These are phyloP conservation scores for fruit fly (Drosophila melanogaster) DNA, from an alignment of 1,140 invertebrate genomes.

Conservation along the genomic window Release_6_plus_ISO1_MT NT_037436.4:9715501-9716000, in stretches of 20 bases:
- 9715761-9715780: neutral
- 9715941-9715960: conserved; percentile 14
- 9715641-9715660: neutral
- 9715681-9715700: neutral
- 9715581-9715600: too few species aligned
- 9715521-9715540: neutral
- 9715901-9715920: conserved; percentile 29
- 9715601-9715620: too few species aligned
- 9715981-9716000: conserved; percentile 29
- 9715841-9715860: conserved; percentile 1
- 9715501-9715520: neutral
- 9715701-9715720: neutral
- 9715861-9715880: conserved; percentile 7
- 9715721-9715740: neutral
- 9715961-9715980: conserved; percentile 23
- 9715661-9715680: too few species aligned
- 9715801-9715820: conserved; percentile 1
- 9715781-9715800: neutral
- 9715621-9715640: neutral
- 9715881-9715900: neutral
- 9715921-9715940: conserved; percentile 22
- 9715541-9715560: too few species aligned
- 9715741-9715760: neutral
- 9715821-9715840: neutral
- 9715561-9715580: too few species aligned